Evolutionary conservation across 2,797 vertebrate genomes (phyloP), one percentile per base, ranked within the genome.

Genomic region (Borostomias antarcticus): DNA sequence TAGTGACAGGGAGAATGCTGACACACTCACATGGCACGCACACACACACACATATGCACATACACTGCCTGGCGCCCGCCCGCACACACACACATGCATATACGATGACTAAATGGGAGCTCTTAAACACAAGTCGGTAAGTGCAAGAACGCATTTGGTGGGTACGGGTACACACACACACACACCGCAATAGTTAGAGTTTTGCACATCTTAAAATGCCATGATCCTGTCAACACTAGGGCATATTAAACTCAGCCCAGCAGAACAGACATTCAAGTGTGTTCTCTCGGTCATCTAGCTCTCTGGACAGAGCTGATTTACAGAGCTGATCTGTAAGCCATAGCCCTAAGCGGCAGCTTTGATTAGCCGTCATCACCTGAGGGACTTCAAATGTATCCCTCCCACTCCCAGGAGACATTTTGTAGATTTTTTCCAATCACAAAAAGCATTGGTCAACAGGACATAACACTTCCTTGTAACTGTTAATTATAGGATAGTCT

Each of bases 241-340:
- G 67, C 62, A 69, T 54, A 58, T 62, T 70, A 45, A 58, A 62
- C 62, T 53, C 48, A 19, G 52, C 28, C 29, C 33, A 25, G 48
- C 56, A 30, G 21, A 60, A 68, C 60, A 68, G 60, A 26, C 48
- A 58, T 40, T 48, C 7, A 15, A 67, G 45, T 52, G 6, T 26
- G 62, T 26, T 66, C 62, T 35, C 56, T n/a, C 43, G 48, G 23
- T 62, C 67, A 64, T 70, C 69, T 28, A 64, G 51, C 65, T 70
- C 68, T 33, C 48, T 57, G 9, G 45, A 25, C 26, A 43, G 43
- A 58, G 68, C 65, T 75, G 77, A 80, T 68, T 64, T n/a, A n/a
- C n/a, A n/a, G n/a, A n/a, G n/a, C n/a, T n/a, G n/a, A n/a, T n/a
- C n/a, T n/a, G n/a, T n/a, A n/a, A n/a, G n/a, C n/a, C n/a, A 63